Evolutionary conservation across 1,140 invertebrate species (phyloP).

Genomic region (Acromyrmex heyeri): DNA sequence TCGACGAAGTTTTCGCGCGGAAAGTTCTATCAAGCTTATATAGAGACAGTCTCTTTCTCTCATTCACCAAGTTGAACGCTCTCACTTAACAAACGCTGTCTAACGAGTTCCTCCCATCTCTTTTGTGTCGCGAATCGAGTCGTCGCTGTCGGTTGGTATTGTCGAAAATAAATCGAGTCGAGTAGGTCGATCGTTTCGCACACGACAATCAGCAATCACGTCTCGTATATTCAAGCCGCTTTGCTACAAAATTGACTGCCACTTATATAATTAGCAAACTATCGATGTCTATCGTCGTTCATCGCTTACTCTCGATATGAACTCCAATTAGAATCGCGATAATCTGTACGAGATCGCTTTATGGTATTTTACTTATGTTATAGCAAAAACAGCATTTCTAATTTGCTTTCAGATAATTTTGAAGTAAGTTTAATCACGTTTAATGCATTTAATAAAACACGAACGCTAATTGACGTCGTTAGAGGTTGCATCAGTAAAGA

Average conservation of each 20-base stretch:
- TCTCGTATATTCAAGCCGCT: conserved; percentile 16
- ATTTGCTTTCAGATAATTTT: background rate
- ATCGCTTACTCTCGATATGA: background rate
- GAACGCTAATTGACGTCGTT: conserved; percentile 18
- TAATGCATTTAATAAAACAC: background rate
- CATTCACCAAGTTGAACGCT: conserved; percentile 20
- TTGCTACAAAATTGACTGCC: conserved; percentile 31
- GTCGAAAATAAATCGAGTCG: conserved; percentile 48
- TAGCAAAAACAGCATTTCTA: background rate
- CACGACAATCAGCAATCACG: conserved; percentile 54
- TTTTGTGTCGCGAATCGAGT: conserved; percentile 39
- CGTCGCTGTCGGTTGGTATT: conserved; percentile 2
- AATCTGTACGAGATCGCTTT: background rate
- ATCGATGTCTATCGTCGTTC: conserved; percentile 12
- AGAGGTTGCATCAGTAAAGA: conserved; percentile 15
- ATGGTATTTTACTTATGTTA: background rate
- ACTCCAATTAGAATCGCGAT: conserved; percentile 38
- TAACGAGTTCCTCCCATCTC: conserved; percentile 49
- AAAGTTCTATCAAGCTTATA: conserved; percentile 39
- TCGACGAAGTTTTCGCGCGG: conserved; percentile 35
- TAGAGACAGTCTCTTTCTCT: conserved; percentile 1
- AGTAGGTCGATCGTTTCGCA: conserved; percentile 46
- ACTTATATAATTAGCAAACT: conserved; percentile 27
- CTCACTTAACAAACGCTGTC: conserved; percentile 44
- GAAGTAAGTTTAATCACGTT: background rate